Evolutionary conservation across 2,113 vertebrate genomes (phyloP), one percentile per base, ranked within the genome.

Genomic region (Hyperopisus bebe): DNA sequence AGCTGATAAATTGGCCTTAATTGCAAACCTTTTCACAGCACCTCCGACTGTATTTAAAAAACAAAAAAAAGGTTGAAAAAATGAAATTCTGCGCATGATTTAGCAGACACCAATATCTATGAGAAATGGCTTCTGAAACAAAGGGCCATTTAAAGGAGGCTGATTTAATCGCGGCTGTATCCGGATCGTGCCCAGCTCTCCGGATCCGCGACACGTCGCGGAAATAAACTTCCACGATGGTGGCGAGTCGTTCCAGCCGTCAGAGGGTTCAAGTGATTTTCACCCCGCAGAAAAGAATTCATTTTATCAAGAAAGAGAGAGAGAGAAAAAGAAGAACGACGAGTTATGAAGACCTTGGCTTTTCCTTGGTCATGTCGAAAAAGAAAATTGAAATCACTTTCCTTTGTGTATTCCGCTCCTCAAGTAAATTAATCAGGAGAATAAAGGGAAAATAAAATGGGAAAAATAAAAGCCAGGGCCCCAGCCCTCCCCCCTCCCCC

Each of bases 1-100:
- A 82, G 50, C 48, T 83, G 88, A 83, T 83, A 58, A 89, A 89
- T 83, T 74, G 48, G 50, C 77, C 10, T 89, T 82, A 89, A 89
- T 89, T 89, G 47, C 58, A 11, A 50, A 21, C 7, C 70, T 89
- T 89, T 46, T 80, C 17, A 47, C 44, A 15, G 47, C 50, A 50
- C 66, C 27, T 39, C 88, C 88, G 24, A 77, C 77, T 51, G 62
- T 89, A 89, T 89, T 80, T 70, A 70, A 70, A 70, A 70, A 70
- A 31, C 9, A 70, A 31, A 80, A 24, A 48, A 74, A 50, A 80
- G 46, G 66, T 70, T 35, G 19, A 50, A 47, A 47, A 88, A 89
- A 89, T 89, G 46, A 77, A 47, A 89, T 89, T 31, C 70, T 21
- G 31, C 50, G 31, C 47, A 31, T 47, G 31, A 66, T 89, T 89